Evolutionary conservation across 2,888 invertebrate species (phyloP), one percentile per base, ranked within the genome.

Genomic region (Volucella inflata): DNA sequence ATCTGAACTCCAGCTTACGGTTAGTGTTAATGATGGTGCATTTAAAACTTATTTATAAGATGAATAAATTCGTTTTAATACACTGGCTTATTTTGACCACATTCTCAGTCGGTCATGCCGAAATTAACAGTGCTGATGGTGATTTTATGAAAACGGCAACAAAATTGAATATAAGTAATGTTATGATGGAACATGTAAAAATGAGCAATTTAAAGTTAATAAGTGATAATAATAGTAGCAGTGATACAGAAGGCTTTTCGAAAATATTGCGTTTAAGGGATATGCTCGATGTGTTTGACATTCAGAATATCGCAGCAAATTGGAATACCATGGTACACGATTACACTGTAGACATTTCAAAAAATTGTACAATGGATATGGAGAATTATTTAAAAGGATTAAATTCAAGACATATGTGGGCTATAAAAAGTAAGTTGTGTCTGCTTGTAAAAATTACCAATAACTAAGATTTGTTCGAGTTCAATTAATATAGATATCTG

Each of bases 371-470:
- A 9, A 88, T 88, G 87, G 90, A 92, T 87, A 89, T 92, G 89
- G 88, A 89, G 48, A 89, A 89, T 79, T 92, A 91, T 88, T 87
- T 92, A 30, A 88, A 88, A 40, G 92, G 92, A 68, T 89, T 92
- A 59, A 89, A 87, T 59, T 84, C 88, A 11, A 87, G 90, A 48
- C 89, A 89, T 64, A 89, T 91, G 88, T 92, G 92, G 92, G 92
- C 92, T 0, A 88, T 92, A 1, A 92, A 92, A 88, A 92, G 92
- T 92, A 88, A 91, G 93, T 91, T 30, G 30, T 30, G 0, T 6
- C 30, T 30, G 30, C 6, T 6, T 30, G 4, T 6, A 30, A 30
- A 30, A 3, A 30, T 30, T 4, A 30, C 6, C 4, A 30, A 2
- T 21, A 21, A 21, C 2, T 2, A 21, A 30, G 0, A 30, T 0